A percentile compares a stretch with the other conserved stretches of the same genome.
Conservation (phyloP, 2,797 vertebrate species). For the Borostomias antarcticus region DNA sequence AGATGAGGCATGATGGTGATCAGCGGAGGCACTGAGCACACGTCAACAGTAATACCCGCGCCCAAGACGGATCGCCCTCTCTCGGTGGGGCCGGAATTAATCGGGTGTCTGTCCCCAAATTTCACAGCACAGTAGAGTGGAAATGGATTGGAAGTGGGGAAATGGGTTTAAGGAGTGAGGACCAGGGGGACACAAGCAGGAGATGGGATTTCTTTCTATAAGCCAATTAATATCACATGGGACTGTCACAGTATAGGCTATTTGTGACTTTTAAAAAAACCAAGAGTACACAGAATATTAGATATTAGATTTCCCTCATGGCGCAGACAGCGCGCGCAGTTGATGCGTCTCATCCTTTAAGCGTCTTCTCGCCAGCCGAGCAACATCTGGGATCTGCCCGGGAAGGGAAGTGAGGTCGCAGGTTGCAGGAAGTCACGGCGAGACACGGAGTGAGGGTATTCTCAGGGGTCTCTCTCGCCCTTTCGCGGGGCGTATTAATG, state of each 20-base stretch:
- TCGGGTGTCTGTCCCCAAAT: slow-evolving; percentile 42
- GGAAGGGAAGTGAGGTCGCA: slow-evolving; percentile 15
- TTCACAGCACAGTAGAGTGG: slow-evolving; percentile 37
- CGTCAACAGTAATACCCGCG: slow-evolving; percentile 39
- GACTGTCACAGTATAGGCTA: slow-evolving; percentile 4
- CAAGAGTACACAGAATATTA: no score
- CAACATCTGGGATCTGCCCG: neutral
- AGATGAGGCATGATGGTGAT: slow-evolving; percentile 22
- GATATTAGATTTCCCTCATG: slow-evolving; percentile 12
- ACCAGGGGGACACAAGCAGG: slow-evolving; percentile 16
- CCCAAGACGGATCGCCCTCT: slow-evolving; percentile 32
- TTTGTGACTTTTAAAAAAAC: neutral
- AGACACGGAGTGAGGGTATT: slow-evolving; percentile 1
- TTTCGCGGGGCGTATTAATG: slow-evolving; percentile 26
- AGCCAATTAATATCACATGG: neutral
- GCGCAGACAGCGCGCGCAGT: neutral
- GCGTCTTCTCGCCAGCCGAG: slow-evolving; percentile 2
- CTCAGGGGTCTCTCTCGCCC: slow-evolving; percentile 24
- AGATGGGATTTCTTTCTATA: slow-evolving; percentile 13
- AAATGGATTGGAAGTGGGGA: slow-evolving; percentile 22
- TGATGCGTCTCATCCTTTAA: slow-evolving; percentile 14
- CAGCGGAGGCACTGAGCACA: slow-evolving; percentile 21
- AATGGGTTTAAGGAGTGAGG: slow-evolving; percentile 8
- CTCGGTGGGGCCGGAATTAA: slow-evolving; percentile 36
- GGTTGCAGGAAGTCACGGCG: neutral